Base-by-base conservation (phyloP, 2,113 vertebrate species). In the Ictalurus punctatus region DNA sequence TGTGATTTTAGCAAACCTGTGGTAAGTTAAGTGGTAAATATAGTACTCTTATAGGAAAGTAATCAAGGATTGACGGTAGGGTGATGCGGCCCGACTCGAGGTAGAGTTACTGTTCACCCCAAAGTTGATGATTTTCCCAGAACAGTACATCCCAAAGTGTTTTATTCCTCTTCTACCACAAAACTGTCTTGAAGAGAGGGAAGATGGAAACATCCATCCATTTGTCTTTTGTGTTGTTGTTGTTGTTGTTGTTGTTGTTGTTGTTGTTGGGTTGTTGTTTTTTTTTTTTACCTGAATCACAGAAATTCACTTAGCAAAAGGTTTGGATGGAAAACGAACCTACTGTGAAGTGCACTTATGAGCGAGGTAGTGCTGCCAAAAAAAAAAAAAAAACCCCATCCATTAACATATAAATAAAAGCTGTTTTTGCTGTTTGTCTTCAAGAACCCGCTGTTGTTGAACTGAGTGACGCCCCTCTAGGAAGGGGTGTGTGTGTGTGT, bases 401-500 rank as follows among this genome's bases (percentile, higher is more conserved):
- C 44, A 79, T 79, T 79, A 79, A 79, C 12, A 79, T 52, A 56
- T 6, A 80, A 30, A 27, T 17, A 16, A 54, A n/a, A 13, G 21
- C 5, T 54, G 78, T 30, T 30, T 80, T 30, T 56, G 52, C 27
- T 80, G 78, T 30, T 80, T 30, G 52, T 80, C 13, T n/a, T 80
- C 23, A 6, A n/a, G 44, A 52, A 52, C 44, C 14, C 23, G 25
- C 76, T 79, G 76, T n/a, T 79, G 76, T 52, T 56, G 48, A 80
- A 80, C 27, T 56, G 78, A 80, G 48, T 80, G 78, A 74, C 65
- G 37, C 19, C 74, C 78, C 17, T 81, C 9, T 73, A 89, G 80
- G 48, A 48, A 73, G 27, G 44, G 1, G 6, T 81, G 61, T 44
- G 83, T 79, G 76, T 85, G 52, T 25, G 12, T 81, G 63, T 78